Evolutionary conservation across 2,888 invertebrate species (phyloP), one percentile per base, ranked within the genome.

Genomic region (Nomada ferruginata): DNA sequence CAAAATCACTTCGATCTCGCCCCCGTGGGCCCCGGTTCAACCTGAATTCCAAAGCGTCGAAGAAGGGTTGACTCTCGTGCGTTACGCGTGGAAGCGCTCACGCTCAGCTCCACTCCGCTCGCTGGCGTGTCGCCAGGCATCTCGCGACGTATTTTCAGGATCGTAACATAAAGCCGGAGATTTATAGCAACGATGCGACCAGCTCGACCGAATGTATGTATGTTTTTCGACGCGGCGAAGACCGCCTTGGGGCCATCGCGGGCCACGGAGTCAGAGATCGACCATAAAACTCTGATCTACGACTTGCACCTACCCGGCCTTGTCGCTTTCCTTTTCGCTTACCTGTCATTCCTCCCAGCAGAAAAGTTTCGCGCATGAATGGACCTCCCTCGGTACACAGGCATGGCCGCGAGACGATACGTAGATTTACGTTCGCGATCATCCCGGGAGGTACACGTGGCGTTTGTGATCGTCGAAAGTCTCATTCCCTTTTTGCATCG

Each of bases 151-250:
- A 89, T 88, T 91, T 91, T 89, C 87, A 86, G 73, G 85, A 90
- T 88, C 86, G 87, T 89, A 90, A 89, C 87, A 87, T 88, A 89
- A 90, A 90, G 86, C 85, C 85, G 73, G 86, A 87, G 91, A 91
- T 91, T 91, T 91, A 91, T 84, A 82, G 76, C 85, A 71, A 61
- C 85, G 80, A 83, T 82, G 82, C 79, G 82, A 75, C 69, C 83
- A 36, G 77, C 81, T 75, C 85, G 80, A 79, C 69, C 82, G 82
- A 85, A 89, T 86, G 82, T 84, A 89, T 86, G 82, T 84, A 81
- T 90, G 85, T 87, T 89, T 87, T 88, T 85, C 87, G 83, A 79
- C 70, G 73, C 71, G 80, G 64, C 65, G 64, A 78, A 79, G 82
- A 87, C 63, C 76, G 82, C 80, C 80, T 70, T 79, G 78, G 82